Conservation (phyloP, 2,888 invertebrate genomes). For the Sarcophaga carnaria region DNA sequence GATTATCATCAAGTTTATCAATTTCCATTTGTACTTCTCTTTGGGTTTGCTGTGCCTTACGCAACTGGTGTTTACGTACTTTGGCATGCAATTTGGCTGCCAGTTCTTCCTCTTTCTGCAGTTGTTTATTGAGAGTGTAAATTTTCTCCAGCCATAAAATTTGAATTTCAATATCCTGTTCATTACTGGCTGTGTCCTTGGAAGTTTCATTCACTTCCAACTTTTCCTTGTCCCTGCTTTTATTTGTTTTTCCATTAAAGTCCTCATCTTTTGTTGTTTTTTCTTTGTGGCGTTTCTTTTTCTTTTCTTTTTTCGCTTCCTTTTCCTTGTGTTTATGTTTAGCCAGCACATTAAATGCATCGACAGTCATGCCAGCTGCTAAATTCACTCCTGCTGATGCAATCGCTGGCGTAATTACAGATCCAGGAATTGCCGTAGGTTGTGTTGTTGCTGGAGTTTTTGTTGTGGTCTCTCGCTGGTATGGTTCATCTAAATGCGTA, state of each 20-base stretch:
- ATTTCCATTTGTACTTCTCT: constrained; percentile 77
- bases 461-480: constrained; percentile 48
- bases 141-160: constrained; percentile 89
- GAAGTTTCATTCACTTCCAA: constrained; percentile 12
- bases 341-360: constrained; percentile 44
- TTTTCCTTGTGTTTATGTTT: constrained; percentile 56
- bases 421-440: constrained; percentile 9
- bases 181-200: constrained; percentile 38
- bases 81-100: constrained; percentile 87
- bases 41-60: constrained; percentile 76
- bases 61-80: constrained; percentile 83
- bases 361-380: constrained; percentile 24
- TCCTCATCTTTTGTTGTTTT: constrained; percentile 36
- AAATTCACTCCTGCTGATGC: constrained; percentile 19
- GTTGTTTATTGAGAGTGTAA: constrained; percentile 87
- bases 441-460: constrained; percentile 15
- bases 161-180: constrained; percentile 80
- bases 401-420: constrained; percentile 28
- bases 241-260: constrained; percentile 80
- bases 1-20: constrained; percentile 82
- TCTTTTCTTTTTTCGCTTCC: constrained; percentile 63
- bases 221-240: constrained; percentile 50
- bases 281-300: constrained; percentile 62
- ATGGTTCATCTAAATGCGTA: constrained; percentile 71
- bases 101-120: constrained; percentile 88